phyloP scores from a whole-genome alignment of 2,797 vertebrate genomes.

The Epinephelus malabaricus region DNA sequence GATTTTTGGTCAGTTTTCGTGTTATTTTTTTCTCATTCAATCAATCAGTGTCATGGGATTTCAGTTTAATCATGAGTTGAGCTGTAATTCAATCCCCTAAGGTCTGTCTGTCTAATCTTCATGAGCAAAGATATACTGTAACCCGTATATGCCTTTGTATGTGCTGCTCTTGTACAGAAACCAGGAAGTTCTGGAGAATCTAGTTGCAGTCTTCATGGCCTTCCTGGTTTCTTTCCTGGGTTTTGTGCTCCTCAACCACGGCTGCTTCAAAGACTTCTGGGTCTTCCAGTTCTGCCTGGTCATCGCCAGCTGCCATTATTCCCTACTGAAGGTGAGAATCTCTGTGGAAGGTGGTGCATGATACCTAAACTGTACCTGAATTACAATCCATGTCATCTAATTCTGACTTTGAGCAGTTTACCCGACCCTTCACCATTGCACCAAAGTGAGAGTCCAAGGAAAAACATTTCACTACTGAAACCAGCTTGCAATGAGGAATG shows the following conservation, averaged over 20 bases:
- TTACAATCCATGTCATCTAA: neutral
- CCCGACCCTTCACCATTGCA: neutral
- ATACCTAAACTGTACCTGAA: neutral
- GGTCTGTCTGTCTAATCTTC: neutral
- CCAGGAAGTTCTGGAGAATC: constrained; percentile 92
- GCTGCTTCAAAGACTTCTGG: constrained; percentile 97
- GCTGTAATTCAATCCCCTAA: too few species aligned
- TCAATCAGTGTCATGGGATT: too few species aligned
- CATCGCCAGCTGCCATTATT: constrained; percentile 99
- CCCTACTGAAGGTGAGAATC: constrained; percentile 93
- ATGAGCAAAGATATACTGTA: neutral
- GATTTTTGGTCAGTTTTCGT: neutral
- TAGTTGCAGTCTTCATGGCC: constrained; percentile 90
- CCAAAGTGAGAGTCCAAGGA: neutral
- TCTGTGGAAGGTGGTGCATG: neutral
- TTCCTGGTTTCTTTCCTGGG: constrained; percentile 95
- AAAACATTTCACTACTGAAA: neutral
- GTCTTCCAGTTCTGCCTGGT: constrained; percentile 96
- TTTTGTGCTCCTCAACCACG: constrained; percentile 93
- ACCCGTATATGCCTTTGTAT: constrained; percentile 15
- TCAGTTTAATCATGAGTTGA: too few species aligned
- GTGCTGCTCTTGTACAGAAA: constrained; percentile 84
- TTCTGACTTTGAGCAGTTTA: neutral
- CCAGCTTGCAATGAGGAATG: neutral
- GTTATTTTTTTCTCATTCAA: neutral